A percentile compares a stretch with the other conserved stretches of the same genome.
Conservation (phyloP, 2,797 vertebrate genomes). For the Takifugu ocellatus region DNA sequence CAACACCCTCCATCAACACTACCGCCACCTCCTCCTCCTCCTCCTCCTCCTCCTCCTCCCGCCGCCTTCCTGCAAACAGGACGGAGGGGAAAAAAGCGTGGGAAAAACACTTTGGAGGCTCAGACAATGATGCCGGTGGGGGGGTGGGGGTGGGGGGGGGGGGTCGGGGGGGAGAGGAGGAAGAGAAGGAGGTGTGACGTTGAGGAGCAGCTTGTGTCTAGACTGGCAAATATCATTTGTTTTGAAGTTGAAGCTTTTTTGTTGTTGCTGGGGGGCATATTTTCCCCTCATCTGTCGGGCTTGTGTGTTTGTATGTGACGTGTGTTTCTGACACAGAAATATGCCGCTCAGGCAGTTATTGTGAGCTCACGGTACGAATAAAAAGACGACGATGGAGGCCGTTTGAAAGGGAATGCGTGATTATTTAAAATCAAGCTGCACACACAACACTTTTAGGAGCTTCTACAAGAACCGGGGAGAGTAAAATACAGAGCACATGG, state of each 20-base stretch:
- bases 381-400: background rate
- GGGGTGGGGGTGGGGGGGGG: slow-evolving; percentile 3
- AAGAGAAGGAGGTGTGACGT: slow-evolving; percentile 23
- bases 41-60: slow-evolving; percentile 32
- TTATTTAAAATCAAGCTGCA: background rate
- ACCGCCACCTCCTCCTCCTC: slow-evolving; percentile 4
- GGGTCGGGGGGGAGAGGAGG: background rate
- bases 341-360: background rate
- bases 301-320: slow-evolving; percentile 9
- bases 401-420: background rate
- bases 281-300: slow-evolving; percentile 37
- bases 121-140: slow-evolving; percentile 60
- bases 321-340: background rate
- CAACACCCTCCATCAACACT: slow-evolving; percentile 2
- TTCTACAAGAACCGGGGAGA: background rate
- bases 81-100: slow-evolving; percentile 70
- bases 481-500: background rate
- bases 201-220: slow-evolving; percentile 63
- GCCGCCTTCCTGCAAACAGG: slow-evolving; percentile 61
- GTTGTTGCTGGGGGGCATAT: slow-evolving; percentile 36
- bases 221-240: slow-evolving; percentile 46
- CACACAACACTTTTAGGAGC: background rate
- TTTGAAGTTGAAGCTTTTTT: slow-evolving; percentile 36
- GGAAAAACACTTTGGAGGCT: slow-evolving; percentile 68
- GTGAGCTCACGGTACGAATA: background rate